A percentile compares a stretch with the other conserved stretches of the same genome.
These are phyloP conservation scores for Theretra japonica DNA, from an alignment of 2,888 invertebrate genomes.

Conservation along the genomic window DNA sequence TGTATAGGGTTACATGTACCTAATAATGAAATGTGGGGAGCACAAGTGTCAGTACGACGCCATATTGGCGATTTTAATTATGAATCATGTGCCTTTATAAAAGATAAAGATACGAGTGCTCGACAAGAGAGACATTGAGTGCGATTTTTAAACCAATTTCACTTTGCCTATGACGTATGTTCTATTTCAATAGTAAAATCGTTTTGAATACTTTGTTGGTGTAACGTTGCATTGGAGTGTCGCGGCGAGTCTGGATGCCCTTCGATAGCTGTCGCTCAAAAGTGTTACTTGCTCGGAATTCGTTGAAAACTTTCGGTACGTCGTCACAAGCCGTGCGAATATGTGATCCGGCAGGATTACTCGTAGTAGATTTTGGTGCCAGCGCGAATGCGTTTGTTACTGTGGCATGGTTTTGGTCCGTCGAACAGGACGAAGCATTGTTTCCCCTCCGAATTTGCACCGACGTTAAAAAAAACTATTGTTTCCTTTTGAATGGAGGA, in stretches of 20 bases:
- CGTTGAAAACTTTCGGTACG: background rate
- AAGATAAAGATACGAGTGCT: background rate
- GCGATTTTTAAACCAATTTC: no score
- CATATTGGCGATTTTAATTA: background rate
- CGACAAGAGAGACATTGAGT: no score
- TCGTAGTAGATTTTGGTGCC: background rate
- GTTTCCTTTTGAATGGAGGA: constrained; percentile 3
- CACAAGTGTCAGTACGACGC: background rate
- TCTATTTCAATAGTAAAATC: no score
- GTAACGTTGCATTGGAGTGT: background rate
- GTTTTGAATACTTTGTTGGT: background rate
- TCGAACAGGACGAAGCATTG: constrained; percentile 7
- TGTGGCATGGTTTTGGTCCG: background rate
- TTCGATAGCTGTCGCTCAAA: background rate
- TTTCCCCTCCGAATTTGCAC: constrained; percentile 10
- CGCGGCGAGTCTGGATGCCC: background rate
- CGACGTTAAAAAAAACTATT: constrained; percentile 8
- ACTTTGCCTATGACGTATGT: no score
- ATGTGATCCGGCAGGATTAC: background rate
- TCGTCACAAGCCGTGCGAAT: background rate
- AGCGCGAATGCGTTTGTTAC: background rate
- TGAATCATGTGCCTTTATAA: background rate
- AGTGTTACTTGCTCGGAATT: background rate
- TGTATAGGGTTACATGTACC: constrained; percentile 6
- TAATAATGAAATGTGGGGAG: constrained; percentile 3